phyloP scores from a whole-genome alignment of 2,797 vertebrate genomes.

The Leptoclinus maculatus region DNA sequence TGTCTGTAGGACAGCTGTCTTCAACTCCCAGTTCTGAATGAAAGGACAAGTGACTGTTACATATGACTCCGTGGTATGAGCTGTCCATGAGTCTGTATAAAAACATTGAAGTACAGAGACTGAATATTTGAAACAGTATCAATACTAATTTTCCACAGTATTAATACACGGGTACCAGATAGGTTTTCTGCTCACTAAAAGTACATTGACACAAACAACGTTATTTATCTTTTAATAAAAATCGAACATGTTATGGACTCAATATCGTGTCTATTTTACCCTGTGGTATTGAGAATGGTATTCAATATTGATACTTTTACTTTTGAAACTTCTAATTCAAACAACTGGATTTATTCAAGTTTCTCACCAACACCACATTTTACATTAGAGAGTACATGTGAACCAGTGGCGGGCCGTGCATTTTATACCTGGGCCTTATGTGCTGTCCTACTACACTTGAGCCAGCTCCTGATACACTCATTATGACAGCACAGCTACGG shows the following conservation, averaged over 20 bases:
- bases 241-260: neutral
- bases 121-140: neutral
- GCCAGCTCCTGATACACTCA: too few species aligned
- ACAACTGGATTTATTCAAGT: too few species aligned
- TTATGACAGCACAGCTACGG: too few species aligned
- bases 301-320: neutral
- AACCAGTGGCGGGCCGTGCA: too few species aligned
- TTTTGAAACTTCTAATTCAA: neutral
- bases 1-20: neutral
- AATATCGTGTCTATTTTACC: neutral
- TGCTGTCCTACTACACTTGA: too few species aligned
- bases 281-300: neutral
- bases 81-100: neutral
- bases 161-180: neutral
- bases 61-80: neutral
- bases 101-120: neutral
- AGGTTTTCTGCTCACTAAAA: neutral
- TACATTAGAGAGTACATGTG: too few species aligned
- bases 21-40: neutral
- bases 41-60: neutral
- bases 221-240: too few species aligned
- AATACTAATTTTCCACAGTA: neutral
- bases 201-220: too few species aligned
- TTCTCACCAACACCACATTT: too few species aligned
- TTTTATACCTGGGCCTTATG: too few species aligned